Evolutionary conservation across 2,113 vertebrate genomes (phyloP).

Genomic region (Colossoma macropomum): DNA sequence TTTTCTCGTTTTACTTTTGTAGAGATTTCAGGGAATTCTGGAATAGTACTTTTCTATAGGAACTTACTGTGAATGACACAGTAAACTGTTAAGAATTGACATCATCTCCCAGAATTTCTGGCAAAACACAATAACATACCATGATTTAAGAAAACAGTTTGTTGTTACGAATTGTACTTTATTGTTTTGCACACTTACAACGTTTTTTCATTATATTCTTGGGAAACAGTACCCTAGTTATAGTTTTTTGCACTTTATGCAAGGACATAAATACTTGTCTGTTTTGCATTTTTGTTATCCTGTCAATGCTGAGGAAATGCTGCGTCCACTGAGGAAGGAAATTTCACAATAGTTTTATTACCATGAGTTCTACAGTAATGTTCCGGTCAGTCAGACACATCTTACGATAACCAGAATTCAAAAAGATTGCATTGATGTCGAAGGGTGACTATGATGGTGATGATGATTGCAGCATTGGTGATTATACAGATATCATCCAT

Average conservation of each 20-base stretch:
- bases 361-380: slow-evolving; percentile 26
- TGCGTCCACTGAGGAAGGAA: not conserved
- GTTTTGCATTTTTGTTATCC: not conserved
- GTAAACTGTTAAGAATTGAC: no score
- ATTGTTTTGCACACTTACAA: no score
- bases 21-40: no score
- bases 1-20: no score
- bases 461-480: slow-evolving; percentile 52
- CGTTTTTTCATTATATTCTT: no score
- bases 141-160: no score
- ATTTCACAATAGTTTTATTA: slow-evolving; percentile 15
- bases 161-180: no score
- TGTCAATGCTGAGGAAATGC: not conserved
- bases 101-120: no score
- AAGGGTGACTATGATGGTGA: slow-evolving; percentile 43
- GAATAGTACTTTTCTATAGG: no score
- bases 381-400: slow-evolving; percentile 8
- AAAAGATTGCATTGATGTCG: slow-evolving; percentile 27
- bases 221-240: no score
- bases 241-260: not conserved
- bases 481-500: slow-evolving; percentile 42
- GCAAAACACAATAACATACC: no score
- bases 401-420: not conserved
- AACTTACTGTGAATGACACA: no score
- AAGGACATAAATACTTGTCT: not conserved